Evolutionary conservation across 1,140 invertebrate species (phyloP).

Genomic region (Aplysia californica): DNA sequence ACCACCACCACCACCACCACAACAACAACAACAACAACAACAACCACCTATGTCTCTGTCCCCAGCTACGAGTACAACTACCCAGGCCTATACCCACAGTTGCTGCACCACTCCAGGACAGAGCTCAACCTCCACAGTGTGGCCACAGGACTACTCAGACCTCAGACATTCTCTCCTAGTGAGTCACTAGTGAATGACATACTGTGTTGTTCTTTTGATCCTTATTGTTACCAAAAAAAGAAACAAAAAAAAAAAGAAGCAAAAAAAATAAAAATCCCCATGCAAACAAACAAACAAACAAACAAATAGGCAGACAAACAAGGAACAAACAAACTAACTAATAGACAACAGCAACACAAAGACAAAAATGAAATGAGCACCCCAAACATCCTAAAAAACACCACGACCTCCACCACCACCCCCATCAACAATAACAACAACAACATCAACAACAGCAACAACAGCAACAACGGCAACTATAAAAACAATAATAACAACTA

Average conservation of each 20-base stretch:
- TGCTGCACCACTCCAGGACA: background rate
- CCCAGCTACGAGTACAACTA: conserved; percentile 9
- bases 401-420: no score
- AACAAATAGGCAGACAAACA: background rate
- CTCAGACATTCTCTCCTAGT: background rate
- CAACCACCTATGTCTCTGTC: no score
- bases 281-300: background rate
- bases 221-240: no score
- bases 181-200: no score
- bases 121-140: background rate
- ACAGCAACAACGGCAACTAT: background rate
- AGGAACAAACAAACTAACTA: background rate
- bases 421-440: background rate
- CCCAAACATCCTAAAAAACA: background rate
- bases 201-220: background rate
- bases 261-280: no score
- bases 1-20: no score
- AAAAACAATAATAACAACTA: no score
- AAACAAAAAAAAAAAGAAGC: no score
- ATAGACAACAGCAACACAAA: background rate
- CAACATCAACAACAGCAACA: background rate
- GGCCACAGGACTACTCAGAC: background rate
- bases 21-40: no score
- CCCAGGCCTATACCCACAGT: background rate
- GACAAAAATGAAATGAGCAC: background rate